A percentile compares a stretch with the other conserved stretches of the same genome.
phyloP scores from a whole-genome alignment of 2,888 invertebrate genomes.

The Plutella xylostella region DNA sequence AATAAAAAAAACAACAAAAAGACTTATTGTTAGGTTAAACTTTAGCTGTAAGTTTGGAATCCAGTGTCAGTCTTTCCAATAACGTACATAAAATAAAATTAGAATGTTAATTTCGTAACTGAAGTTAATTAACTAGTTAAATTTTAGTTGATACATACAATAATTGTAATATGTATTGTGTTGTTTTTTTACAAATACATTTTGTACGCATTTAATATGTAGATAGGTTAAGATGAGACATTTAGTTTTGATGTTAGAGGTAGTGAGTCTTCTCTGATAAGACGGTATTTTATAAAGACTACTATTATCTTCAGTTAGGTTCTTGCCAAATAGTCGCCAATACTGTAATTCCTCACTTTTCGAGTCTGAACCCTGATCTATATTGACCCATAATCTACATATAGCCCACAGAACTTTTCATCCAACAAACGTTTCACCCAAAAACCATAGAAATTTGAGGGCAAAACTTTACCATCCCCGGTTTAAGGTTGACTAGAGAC shows the following conservation, averaged over 20 bases:
- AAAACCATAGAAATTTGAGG: too few relatives aligned
- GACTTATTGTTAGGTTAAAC: slow-evolving; percentile 48
- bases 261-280: not conserved
- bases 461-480: too few relatives aligned
- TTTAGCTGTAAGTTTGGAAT: slow-evolving; percentile 23
- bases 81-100: too few relatives aligned
- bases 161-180: not conserved
- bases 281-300: slow-evolving; percentile 8
- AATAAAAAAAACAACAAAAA: slow-evolving; percentile 41
- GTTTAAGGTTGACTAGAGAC: too few relatives aligned
- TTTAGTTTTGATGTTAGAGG: too few relatives aligned
- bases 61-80: slow-evolving; percentile 23
- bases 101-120: too few relatives aligned
- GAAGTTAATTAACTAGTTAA: not conserved
- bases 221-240: too few relatives aligned
- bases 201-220: not conserved
- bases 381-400: too few relatives aligned
- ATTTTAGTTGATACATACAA: not conserved
- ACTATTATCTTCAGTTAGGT: slow-evolving; percentile 25
- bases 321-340: slow-evolving; percentile 48
- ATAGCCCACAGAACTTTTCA: too few relatives aligned
- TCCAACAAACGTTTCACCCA: too few relatives aligned
- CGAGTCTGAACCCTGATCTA: too few relatives aligned
- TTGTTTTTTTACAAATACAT: not conserved
- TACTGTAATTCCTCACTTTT: slow-evolving; percentile 7